phyloP scores from a whole-genome alignment of 2,113 vertebrate species.

The Abramis brama region DNA sequence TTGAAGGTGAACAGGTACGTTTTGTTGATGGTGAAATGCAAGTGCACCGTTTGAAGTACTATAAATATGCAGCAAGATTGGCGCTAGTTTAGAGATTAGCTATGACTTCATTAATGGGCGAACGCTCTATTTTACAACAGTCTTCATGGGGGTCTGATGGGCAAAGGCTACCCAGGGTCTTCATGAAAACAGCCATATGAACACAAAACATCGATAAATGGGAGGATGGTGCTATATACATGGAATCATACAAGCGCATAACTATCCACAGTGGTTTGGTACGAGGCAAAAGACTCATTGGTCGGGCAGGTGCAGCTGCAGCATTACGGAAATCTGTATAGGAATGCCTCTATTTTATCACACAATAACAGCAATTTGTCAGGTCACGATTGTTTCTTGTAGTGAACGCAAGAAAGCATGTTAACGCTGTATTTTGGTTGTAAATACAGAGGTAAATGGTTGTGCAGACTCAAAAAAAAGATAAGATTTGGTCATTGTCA shows the following conservation, averaged over 20 bases:
- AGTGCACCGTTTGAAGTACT: slow-evolving; percentile 24
- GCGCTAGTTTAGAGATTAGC: slow-evolving; percentile 31
- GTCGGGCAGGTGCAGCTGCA: not conserved
- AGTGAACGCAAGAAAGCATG: slow-evolving; percentile 1
- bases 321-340: not conserved
- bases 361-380: slow-evolving; percentile 12
- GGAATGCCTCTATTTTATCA: not conserved
- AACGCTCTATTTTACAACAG: slow-evolving; percentile 17
- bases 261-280: slow-evolving; percentile 44
- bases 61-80: slow-evolving; percentile 18
- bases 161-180: slow-evolving; percentile 59
- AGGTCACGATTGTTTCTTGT: slow-evolving; percentile 14
- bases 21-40: not conserved
- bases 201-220: slow-evolving; percentile 26
- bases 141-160: slow-evolving; percentile 51
- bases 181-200: slow-evolving; percentile 19
- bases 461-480: slow-evolving; percentile 15
- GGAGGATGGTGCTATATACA: slow-evolving; percentile 20
- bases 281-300: not conserved
- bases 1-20: not conserved
- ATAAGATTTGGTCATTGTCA: not conserved
- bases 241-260: not conserved
- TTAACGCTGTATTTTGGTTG: not conserved
- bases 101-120: slow-evolving; percentile 36
- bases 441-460: slow-evolving; percentile 23